Evolutionary conservation across 2,888 invertebrate species (phyloP), one percentile per base, ranked within the genome.

Genomic region (Acronicta psi): DNA sequence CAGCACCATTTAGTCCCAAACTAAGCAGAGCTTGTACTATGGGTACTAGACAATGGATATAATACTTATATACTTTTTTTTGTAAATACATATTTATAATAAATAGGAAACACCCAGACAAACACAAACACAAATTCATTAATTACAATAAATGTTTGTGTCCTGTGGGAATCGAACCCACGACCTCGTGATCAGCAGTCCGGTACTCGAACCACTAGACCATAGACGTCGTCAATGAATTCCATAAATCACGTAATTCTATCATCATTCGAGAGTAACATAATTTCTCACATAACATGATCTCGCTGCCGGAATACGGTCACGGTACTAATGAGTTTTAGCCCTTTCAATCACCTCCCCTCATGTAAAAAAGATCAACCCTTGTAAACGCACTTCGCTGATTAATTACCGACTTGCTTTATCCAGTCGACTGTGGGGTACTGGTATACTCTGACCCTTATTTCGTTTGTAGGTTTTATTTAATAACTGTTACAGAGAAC

Each of bases 331-430:
- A 92, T 90, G 88, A 90, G 86, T 86, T 85, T 87, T 81, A 87
- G 82, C 87, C 89, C 88, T 88, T 89, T 88, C 89, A 87, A 88
- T 87, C 89, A 84, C 81, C 81, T 67, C 80, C 87, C 87, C 84
- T 83, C 81, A 83, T 85, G 81, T 83, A 86, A 90, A 90, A 92
- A 90, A 90, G 88, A 88, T 87, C 87, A 87, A 87, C 91, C 91
- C 90, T 86, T 85, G 77, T 77, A 76, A 83, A 83, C 80, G 83
- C 81, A 87, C 87, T 87, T 80, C 80, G 73, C 88, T 89, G 89
- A 92, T 91, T 92, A 91, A 92, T 92, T 87, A 87, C 85, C 77
- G 84, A 78, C 85, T 83, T 84, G 81, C 82, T 85, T 79, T 79
- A 79, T 82, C 63, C 65, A 59, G 53, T 63, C 29, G 60, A 60